These are phyloP conservation scores for Tetramorium bicarinatum DNA, from an alignment of 2,888 invertebrate species.

Conservation along the genomic window DNA sequence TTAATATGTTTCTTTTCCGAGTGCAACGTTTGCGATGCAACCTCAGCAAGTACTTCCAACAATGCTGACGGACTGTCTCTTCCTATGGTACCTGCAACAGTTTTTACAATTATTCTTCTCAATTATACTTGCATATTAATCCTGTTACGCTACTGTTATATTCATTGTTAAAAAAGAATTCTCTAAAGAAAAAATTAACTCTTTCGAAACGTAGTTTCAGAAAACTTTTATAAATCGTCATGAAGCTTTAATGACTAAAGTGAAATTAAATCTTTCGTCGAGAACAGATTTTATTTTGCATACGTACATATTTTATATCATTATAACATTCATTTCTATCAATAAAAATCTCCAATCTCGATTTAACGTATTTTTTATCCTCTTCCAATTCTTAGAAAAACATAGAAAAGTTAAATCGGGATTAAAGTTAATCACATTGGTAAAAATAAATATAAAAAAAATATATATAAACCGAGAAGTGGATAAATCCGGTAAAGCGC, in stretches of 20 bases:
- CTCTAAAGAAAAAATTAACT: background rate
- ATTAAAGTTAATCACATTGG: background rate
- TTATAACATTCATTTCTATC: background rate
- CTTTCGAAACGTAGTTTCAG: background rate
- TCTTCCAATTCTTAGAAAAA: background rate
- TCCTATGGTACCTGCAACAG: slow-evolving; percentile 79
- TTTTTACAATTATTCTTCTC: slow-evolving; percentile 19
- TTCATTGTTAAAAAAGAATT: background rate
- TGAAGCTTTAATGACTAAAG: background rate
- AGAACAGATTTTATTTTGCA: background rate
- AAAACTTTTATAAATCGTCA: background rate
- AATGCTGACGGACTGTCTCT: slow-evolving; percentile 84
- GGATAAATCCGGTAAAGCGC: background rate
- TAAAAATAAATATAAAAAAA: background rate
- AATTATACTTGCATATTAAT: background rate
- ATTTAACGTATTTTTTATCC: background rate
- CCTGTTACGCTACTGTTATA: background rate
- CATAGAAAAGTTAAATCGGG: background rate
- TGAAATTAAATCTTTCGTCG: background rate
- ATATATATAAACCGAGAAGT: background rate
- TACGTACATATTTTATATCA: background rate
- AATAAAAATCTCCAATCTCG: background rate
- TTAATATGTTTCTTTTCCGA: slow-evolving; percentile 81
- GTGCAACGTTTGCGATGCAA: slow-evolving; percentile 87
- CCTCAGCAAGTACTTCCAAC: slow-evolving; percentile 88